Conservation (phyloP, 2,888 invertebrate genomes). For the Drosophila stalkeri region DNA sequence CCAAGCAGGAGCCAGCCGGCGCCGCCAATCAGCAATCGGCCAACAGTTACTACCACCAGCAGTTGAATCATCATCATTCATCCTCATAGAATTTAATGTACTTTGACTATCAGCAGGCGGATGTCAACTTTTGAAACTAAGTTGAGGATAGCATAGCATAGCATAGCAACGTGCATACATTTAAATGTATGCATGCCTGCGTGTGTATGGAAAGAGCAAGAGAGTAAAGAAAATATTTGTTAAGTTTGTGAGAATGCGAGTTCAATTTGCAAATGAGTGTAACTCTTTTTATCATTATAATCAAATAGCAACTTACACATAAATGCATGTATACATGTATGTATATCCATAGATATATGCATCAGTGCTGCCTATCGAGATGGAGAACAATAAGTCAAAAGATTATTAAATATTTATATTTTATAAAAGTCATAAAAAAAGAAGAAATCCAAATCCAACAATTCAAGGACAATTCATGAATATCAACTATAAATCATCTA, state of each 20-base stretch:
- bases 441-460: not conserved
- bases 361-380: not conserved
- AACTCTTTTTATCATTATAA: slow-evolving; percentile 28
- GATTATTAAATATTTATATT: not conserved
- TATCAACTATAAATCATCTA: not conserved
- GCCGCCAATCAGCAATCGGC: slow-evolving; percentile 52
- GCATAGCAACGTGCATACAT: not conserved
- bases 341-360: not conserved
- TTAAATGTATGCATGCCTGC: not conserved
- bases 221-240: slow-evolving; percentile 38
- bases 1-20: slow-evolving; percentile 84
- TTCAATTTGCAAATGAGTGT: slow-evolving; percentile 28
- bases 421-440: not conserved
- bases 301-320: slow-evolving; percentile 15
- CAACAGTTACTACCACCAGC: slow-evolving; percentile 71
- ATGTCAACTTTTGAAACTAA: slow-evolving; percentile 75
- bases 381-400: not conserved
- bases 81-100: slow-evolving; percentile 85
- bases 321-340: not conserved
- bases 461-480: not conserved
- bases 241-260: slow-evolving; percentile 52
- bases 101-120: slow-evolving; percentile 81
- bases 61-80: slow-evolving; percentile 83
- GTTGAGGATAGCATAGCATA: too few species aligned
- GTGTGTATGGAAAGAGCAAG: not conserved